A percentile compares a stretch with the other conserved stretches of the same genome.
These are phyloP conservation scores for Iselma pallidipennis DNA, from an alignment of 2,888 invertebrate genomes.

Conservation along the genomic window DNA sequence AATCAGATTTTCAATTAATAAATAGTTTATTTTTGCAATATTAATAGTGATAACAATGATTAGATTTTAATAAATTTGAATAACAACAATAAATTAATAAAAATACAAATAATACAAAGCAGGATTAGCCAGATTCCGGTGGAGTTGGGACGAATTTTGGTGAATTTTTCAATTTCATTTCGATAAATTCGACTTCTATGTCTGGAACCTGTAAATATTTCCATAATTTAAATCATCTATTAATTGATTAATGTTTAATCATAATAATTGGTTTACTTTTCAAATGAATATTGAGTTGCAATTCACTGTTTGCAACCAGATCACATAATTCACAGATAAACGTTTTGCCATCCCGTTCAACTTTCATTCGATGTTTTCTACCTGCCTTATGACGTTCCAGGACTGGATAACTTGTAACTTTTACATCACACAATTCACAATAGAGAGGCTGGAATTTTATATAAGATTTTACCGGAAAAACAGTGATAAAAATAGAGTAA, in stretches of 20 bases:
- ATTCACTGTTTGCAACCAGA: slow-evolving; percentile 52
- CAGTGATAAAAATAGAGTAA: background rate
- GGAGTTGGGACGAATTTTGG: slow-evolving; percentile 32
- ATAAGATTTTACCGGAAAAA: too few relatives aligned
- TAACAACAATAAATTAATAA: slow-evolving; percentile 49
- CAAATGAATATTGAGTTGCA: slow-evolving; percentile 52
- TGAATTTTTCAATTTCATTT: slow-evolving; percentile 41
- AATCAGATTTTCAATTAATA: background rate
- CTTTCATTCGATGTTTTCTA: slow-evolving; percentile 49
- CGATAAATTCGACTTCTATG: slow-evolving; percentile 39
- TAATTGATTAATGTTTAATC: background rate
- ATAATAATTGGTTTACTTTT: slow-evolving; percentile 44
- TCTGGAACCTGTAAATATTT: slow-evolving; percentile 43
- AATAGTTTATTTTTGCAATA: slow-evolving; percentile 1
- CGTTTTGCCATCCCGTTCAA: slow-evolving; percentile 50
- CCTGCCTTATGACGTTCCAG: slow-evolving; percentile 52
- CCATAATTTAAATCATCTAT: too few relatives aligned
- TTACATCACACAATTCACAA: slow-evolving; percentile 52
- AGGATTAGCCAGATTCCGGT: slow-evolving; percentile 48
- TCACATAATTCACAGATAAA: slow-evolving; percentile 53
- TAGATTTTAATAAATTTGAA: slow-evolving; percentile 31
- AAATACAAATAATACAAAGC: slow-evolving; percentile 48
- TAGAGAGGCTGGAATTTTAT: slow-evolving; percentile 38
- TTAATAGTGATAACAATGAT: slow-evolving; percentile 9
- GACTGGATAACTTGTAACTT: slow-evolving; percentile 52